Evolutionary conservation across 2,888 invertebrate species (phyloP).

Genomic region (Lingula anatina): DNA sequence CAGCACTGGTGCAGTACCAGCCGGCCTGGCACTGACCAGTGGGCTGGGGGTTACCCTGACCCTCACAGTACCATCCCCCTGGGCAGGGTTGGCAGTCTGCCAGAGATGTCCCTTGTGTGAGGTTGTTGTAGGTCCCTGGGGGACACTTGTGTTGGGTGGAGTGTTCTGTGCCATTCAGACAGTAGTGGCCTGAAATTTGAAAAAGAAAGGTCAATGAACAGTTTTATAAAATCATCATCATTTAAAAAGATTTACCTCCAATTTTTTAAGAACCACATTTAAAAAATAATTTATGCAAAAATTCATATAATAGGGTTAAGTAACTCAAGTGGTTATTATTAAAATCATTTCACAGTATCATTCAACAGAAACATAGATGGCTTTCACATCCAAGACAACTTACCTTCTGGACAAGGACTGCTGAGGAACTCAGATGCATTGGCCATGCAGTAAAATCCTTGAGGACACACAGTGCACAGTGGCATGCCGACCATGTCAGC

Average conservation of each 20-base stretch:
- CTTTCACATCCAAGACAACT: too few species aligned
- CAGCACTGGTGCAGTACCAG: constrained; percentile 38
- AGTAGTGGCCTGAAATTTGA: constrained; percentile 43
- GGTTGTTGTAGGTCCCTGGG: constrained; percentile 39
- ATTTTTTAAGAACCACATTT: too few species aligned
- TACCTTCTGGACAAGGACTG: constrained; percentile 25
- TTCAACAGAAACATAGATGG: too few species aligned
- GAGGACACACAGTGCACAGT: constrained; percentile 20
- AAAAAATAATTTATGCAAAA: too few species aligned
- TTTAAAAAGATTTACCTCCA: too few species aligned
- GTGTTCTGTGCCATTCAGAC: constrained; percentile 35
- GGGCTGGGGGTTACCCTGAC: constrained; percentile 31
- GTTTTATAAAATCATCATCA: too few species aligned
- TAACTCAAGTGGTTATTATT: constrained; percentile 20
- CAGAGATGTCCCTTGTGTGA: constrained; percentile 15
- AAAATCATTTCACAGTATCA: constrained; percentile 33
- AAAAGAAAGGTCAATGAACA: too few species aligned
- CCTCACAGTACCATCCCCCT: constrained; percentile 42
- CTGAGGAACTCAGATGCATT: constrained; percentile 20
- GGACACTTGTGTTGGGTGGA: constrained; percentile 35
- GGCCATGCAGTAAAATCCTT: constrained; percentile 26
- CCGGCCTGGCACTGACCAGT: constrained; percentile 38
- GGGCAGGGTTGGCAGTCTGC: constrained; percentile 36
- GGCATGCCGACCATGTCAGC: constrained; percentile 19
- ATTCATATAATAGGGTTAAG: too few species aligned